phyloP scores from a whole-genome alignment of 2,113 vertebrate species.

The Xiphophorus hellerii region DNA sequence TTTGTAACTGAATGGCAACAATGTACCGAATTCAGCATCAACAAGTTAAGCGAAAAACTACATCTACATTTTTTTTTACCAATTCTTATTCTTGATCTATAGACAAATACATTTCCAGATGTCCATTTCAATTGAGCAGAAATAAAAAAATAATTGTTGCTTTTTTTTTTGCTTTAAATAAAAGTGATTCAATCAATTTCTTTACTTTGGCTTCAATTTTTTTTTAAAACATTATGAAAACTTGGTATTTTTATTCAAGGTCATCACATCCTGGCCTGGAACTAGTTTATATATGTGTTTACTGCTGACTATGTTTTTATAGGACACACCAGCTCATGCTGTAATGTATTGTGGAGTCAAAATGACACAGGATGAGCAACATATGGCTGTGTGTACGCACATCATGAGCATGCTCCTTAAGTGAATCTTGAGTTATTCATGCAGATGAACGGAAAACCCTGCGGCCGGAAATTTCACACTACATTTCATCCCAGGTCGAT shows the following conservation, averaged over 20 bases:
- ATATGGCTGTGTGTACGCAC: conserved; percentile 61
- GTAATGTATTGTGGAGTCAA: conserved; percentile 11
- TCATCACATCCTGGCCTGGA: not conserved
- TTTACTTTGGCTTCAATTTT: not conserved
- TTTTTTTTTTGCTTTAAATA: not conserved
- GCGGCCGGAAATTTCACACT: conserved; percentile 78
- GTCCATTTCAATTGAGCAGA: not conserved
- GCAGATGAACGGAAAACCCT: conserved; percentile 71
- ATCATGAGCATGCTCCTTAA: conserved; percentile 34
- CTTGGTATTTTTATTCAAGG: not conserved
- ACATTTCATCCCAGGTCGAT: conserved; percentile 80
- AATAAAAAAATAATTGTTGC: not conserved
- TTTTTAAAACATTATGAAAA: not conserved
- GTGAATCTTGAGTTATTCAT: conserved; percentile 77
- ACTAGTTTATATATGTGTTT: not conserved
- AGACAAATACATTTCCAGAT: too few relatives aligned
- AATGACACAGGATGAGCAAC: conserved; percentile 44
- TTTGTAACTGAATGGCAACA: too few relatives aligned
- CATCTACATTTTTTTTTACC: too few relatives aligned
- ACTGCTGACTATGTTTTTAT: not conserved
- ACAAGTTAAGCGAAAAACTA: not conserved
- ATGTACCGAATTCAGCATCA: too few relatives aligned
- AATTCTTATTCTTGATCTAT: too few relatives aligned
- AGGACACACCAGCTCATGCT: conserved; percentile 10
- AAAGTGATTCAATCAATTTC: not conserved